Percentiles rank a stretch among this genome's conserved stretches.
phyloP scores from a whole-genome alignment of 2,113 vertebrate species.

The Chloroceryle aenea region DNA sequence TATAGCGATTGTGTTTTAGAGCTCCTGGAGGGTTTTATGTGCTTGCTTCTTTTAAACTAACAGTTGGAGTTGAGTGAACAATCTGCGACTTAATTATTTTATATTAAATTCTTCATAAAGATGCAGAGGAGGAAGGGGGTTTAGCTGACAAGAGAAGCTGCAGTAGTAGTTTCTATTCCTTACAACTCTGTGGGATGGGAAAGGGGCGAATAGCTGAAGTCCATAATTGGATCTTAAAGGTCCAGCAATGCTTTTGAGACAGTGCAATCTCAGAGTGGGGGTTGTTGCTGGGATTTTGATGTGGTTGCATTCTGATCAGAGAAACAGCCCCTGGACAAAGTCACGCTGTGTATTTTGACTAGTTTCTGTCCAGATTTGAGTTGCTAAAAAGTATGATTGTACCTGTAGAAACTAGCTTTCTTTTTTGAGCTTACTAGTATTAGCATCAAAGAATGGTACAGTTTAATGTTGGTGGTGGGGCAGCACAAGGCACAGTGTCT shows the following conservation, averaged over 20 bases:
- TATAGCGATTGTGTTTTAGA: slow-evolving; percentile 13
- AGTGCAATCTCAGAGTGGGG: not conserved
- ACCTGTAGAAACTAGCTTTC: not conserved
- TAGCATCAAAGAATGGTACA: rapidly evolving
- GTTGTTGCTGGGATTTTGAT: not conserved
- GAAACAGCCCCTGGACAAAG: not conserved
- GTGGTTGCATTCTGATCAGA: not conserved
- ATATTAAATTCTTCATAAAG: slow-evolving; percentile 49
- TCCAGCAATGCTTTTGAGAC: not conserved
- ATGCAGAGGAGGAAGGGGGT: not conserved
- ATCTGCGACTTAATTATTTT: slow-evolving; percentile 40
- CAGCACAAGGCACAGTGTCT: not conserved
- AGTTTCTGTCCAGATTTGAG: not conserved
- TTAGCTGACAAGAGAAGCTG: not conserved
- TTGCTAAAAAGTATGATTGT: not conserved
- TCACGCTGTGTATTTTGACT: not conserved
- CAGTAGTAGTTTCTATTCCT: not conserved
- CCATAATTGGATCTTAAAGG: not conserved
- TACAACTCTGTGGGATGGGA: slow-evolving; percentile 18
- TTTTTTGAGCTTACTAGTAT: not conserved
- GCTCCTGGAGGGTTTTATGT: slow-evolving; percentile 20
- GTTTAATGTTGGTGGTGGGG: not conserved
- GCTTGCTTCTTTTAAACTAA: slow-evolving; percentile 45
- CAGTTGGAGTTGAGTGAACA: slow-evolving; percentile 40
- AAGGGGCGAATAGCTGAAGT: not conserved